phyloP scores from a whole-genome alignment of 2,888 invertebrate genomes.

The Orthonychiurus folsomi region DNA sequence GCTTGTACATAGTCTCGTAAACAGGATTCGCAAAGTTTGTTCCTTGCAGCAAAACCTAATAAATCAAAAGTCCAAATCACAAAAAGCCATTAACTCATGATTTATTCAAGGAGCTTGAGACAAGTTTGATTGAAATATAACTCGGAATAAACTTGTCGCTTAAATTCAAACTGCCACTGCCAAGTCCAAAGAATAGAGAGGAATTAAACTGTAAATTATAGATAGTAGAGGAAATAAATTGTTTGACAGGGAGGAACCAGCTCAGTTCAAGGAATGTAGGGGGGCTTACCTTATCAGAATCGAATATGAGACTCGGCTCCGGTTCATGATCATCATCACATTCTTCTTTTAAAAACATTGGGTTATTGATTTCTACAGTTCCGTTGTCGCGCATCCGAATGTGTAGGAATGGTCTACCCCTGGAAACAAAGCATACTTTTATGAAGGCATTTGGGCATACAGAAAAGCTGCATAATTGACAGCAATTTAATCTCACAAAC shows the following conservation, averaged over 20 bases:
- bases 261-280: too few species aligned
- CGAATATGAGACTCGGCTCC: constrained; percentile 49
- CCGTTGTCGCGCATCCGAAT: constrained; percentile 67
- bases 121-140: not conserved
- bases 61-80: constrained; percentile 4
- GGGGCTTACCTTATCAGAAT: constrained; percentile 57
- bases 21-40: constrained; percentile 79
- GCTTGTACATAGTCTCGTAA: constrained; percentile 68
- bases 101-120: not conserved
- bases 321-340: constrained; percentile 47
- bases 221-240: not conserved
- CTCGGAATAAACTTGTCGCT: not conserved
- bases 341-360: constrained; percentile 68
- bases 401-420: constrained; percentile 63
- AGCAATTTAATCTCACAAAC: constrained; percentile 2
- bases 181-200: not conserved
- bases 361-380: constrained; percentile 70
- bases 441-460: constrained; percentile 5
- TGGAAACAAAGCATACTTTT: constrained; percentile 41
- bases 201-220: too few species aligned
- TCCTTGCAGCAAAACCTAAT: constrained; percentile 45
- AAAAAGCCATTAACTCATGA: not conserved
- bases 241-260: too few species aligned
- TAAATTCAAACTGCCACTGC: not conserved
- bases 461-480: constrained; percentile 1